These are phyloP conservation scores for Ectobius pallidus DNA, from an alignment of 2,888 invertebrate genomes.

Conservation along the genomic window DNA sequence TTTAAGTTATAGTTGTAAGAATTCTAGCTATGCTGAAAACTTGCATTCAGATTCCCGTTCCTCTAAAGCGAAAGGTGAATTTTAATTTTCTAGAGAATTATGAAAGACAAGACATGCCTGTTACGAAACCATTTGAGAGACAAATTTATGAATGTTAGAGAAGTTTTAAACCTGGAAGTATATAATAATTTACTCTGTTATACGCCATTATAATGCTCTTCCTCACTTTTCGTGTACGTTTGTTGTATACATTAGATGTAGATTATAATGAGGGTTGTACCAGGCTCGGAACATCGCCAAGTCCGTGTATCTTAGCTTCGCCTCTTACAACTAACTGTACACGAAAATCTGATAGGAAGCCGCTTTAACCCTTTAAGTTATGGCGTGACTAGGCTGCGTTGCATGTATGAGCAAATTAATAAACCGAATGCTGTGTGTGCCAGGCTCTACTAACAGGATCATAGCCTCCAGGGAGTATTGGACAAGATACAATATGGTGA, in stretches of 20 bases:
- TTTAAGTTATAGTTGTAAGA: no score
- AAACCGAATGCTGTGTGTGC: not conserved
- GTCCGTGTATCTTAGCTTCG: not conserved
- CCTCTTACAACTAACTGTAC: not conserved
- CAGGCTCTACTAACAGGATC: conserved; percentile 22
- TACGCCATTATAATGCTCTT: not conserved
- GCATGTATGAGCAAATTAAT: conserved; percentile 31
- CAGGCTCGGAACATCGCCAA: conserved; percentile 12
- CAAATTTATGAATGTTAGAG: conserved; percentile 3
- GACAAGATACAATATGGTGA: not conserved
- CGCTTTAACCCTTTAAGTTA: conserved; percentile 1
- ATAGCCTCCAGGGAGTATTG: not conserved
- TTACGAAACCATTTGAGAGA: no score
- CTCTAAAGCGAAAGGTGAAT: no score
- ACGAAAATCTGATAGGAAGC: conserved; percentile 1
- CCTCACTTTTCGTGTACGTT: not conserved
- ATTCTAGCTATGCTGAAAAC: no score
- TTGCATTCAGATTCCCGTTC: no score
- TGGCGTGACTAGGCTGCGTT: conserved; percentile 22
- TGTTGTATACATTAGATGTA: not conserved
- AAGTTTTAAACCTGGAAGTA: not conserved
- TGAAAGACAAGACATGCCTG: no score
- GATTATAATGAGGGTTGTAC: conserved; percentile 28
- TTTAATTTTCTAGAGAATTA: no score
- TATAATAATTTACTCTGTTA: conserved; percentile 12